A percentile compares a stretch with the other conserved stretches of the same genome.
Conservation (phyloP, 1,140 invertebrate genomes). For the Araneus ventricosus region DNA sequence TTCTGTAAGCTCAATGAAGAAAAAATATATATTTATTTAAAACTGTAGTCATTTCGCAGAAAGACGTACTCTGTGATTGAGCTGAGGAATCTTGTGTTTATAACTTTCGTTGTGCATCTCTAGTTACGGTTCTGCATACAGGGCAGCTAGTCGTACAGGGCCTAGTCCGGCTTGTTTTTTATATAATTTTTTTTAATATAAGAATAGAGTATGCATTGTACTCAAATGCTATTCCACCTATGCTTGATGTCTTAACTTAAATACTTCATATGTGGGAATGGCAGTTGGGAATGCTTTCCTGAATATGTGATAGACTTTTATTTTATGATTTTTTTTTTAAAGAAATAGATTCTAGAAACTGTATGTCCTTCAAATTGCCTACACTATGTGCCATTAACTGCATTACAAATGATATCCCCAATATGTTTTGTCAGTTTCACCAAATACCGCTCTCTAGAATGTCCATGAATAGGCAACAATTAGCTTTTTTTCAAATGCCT, state of each 20-base stretch:
- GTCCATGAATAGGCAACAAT: background rate
- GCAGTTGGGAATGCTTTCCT: conserved; percentile 70
- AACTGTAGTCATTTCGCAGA: conserved; percentile 13
- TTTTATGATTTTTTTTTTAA: background rate
- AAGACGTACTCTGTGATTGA: conserved; percentile 40
- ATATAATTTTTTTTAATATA: conserved; percentile 7
- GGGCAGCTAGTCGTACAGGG: conserved; percentile 72
- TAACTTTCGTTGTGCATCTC: conserved; percentile 35
- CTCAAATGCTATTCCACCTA: conserved; percentile 68
- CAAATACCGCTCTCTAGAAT: background rate
- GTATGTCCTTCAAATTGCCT: conserved; percentile 17
- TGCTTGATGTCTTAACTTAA: conserved; percentile 69
- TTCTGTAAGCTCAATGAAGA: conserved; percentile 64
- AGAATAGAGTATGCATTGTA: conserved; percentile 45
- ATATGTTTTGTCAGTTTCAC: background rate
- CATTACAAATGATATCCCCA: conserved; percentile 13
- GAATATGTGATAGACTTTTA: conserved; percentile 66
- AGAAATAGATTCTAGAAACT: conserved; percentile 22
- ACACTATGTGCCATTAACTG: conserved; percentile 55
- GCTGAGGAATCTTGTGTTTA: conserved; percentile 32
- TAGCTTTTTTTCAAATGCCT: background rate
- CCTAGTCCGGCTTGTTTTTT: conserved; percentile 71
- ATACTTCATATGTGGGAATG: conserved; percentile 64
- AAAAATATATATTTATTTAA: conserved; percentile 68
- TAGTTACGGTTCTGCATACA: conserved; percentile 71